Conservation (phyloP, 2,113 vertebrate species). For the Axis porcinus region DNA sequence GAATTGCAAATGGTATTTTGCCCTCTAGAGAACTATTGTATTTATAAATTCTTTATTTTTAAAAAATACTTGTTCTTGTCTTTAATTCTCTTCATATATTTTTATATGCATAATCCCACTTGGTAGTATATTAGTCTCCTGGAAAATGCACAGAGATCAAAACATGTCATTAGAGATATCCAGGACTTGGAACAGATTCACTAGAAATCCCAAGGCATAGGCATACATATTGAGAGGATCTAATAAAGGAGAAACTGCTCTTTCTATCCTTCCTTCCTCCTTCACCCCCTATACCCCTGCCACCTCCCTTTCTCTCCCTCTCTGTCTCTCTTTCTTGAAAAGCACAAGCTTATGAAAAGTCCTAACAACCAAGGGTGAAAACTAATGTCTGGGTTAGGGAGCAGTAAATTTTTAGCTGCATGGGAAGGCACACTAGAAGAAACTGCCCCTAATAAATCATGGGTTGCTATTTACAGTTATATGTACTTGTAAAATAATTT, state of each 20-base stretch:
- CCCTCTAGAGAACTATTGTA: not conserved
- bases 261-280: not conserved
- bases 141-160: not conserved
- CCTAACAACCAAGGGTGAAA: not conserved
- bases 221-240: not conserved
- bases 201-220: not conserved
- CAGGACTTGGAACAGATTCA: not conserved
- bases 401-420: not conserved
- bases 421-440: not conserved
- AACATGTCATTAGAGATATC: not conserved
- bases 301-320: not conserved
- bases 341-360: not conserved
- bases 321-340: not conserved
- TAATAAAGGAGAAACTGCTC: not conserved
- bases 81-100: not conserved
- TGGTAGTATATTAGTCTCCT: not conserved
- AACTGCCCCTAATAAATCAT: not conserved
- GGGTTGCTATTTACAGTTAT: not conserved
- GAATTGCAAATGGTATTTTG: not conserved
- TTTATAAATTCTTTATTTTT: not conserved
- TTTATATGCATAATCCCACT: not conserved
- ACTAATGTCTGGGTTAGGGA: not conserved
- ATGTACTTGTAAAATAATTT: not conserved
- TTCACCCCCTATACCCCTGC: not conserved
- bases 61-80: not conserved